Base-by-base conservation (phyloP, 1,140 invertebrate species). In the Zophobas morio region DNA sequence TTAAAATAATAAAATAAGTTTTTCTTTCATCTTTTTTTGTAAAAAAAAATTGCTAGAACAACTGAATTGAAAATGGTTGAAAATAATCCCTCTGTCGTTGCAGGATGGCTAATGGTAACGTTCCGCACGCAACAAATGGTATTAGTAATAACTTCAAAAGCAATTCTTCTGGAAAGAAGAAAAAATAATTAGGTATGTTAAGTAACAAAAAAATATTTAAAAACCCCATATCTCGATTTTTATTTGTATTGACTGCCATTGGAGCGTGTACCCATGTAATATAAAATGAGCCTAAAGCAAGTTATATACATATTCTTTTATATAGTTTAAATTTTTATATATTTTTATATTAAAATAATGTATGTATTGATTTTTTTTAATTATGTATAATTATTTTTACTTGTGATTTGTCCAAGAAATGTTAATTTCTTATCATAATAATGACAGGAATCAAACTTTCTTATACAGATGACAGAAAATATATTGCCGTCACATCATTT, bases 101-200 rank as follows among this genome's bases (percentile, higher is more conserved):
- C 70, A 80, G 79, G 74, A 75, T 80, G 37, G 77, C 79, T 1
- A 80, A 80, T 76, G 79, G 79, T 34, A 76, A 74, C 51, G 72
- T 78, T 1, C 79, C 79, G 6, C 77, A 80, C 54, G 74, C 75
- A 8, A 60, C 79, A 56, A 56, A 71, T 74, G 74, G 70, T 63
- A 39, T 77, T 36, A 73, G 66, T 51, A 77, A 78, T 54, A 78
- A 72, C 46, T 54, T 71, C 20, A 60, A 73, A 73, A 73, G 33
- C 42, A 76, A 66, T 73, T 51, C 70, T n/a, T 56, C 77, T 47
- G 70, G 70, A n/a, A 80, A 78, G 70, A 80, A 80, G 77, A 80
- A 80, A 71, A 78, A 80, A 63, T 80, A 78, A 77, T 71, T 53
- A 32, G 60, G 33, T 40, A 20, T 20, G 20, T 42, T 42, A 39